phyloP scores from a whole-genome alignment of 2,113 vertebrate species.

The Chaenocephalus aceratus region DNA sequence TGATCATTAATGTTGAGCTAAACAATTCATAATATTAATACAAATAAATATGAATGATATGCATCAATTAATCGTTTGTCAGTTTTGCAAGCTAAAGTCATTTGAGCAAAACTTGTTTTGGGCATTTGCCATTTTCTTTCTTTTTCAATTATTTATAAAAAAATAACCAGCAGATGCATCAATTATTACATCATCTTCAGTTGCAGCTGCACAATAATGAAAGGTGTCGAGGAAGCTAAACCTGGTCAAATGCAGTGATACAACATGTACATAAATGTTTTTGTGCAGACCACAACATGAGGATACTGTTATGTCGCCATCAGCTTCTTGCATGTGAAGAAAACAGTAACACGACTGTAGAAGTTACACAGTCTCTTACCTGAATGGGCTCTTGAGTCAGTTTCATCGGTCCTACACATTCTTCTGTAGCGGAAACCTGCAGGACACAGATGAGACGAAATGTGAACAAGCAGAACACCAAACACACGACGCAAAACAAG shows the following conservation, averaged over 20 bases:
- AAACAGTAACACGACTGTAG: background rate
- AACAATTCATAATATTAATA: background rate
- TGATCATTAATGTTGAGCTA: background rate
- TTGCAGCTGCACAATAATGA: background rate
- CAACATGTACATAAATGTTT: background rate
- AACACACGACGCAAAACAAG: background rate
- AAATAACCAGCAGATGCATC: background rate
- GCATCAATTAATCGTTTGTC: no score
- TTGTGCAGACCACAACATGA: no score
- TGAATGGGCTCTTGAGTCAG: conserved; percentile 94
- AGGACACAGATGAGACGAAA: conserved; percentile 29
- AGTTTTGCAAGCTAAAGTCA: no score
- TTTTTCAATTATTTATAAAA: background rate
- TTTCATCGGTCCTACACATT: conserved; percentile 95
- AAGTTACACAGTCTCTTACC: conserved; percentile 78
- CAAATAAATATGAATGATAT: no score
- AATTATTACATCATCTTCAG: background rate
- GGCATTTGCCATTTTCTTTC: background rate
- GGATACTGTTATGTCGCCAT: background rate
- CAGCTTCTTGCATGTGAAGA: no score
- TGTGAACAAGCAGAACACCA: background rate
- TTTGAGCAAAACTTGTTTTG: background rate
- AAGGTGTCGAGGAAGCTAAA: background rate
- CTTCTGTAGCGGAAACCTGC: conserved; percentile 90
- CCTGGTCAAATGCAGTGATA: background rate